phyloP scores from a whole-genome alignment of 2,113 vertebrate genomes.

The Bujurquina vittata region DNA sequence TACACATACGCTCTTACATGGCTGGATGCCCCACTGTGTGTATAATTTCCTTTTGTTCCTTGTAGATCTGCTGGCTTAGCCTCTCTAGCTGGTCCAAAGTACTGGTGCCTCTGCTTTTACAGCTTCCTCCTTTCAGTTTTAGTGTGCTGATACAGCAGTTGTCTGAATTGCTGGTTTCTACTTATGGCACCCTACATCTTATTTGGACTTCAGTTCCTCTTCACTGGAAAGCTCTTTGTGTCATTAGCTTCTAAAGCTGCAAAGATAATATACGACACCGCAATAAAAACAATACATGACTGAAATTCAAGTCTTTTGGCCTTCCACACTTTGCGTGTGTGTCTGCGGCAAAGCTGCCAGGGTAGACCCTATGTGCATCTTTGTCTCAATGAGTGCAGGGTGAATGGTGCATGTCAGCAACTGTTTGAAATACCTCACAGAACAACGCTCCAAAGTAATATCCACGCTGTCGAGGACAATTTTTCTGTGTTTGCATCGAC shows the following conservation, averaged over 20 bases:
- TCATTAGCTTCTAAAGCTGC: not conserved
- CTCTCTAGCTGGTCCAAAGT: not conserved
- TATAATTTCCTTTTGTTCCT: not conserved
- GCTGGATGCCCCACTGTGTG: not conserved
- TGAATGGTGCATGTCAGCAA: not conserved
- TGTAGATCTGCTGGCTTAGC: not conserved
- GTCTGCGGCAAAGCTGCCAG: not conserved
- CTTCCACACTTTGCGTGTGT: not conserved
- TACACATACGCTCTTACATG: not conserved
- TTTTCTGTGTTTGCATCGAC: too few species aligned
- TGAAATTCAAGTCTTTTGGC: not conserved
- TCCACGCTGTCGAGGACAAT: too few species aligned
- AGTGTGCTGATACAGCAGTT: not conserved
- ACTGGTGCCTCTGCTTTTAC: not conserved
- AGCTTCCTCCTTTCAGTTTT: not conserved
- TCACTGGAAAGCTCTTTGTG: not conserved
- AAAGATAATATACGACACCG: not conserved
- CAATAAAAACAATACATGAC: too few species aligned
- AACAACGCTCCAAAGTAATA: too few species aligned
- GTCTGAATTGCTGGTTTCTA: not conserved
- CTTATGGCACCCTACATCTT: not conserved
- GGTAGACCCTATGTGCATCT: not conserved
- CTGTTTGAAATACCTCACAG: not conserved
- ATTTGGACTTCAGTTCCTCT: not conserved
- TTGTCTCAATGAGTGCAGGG: too few species aligned